Evolutionary conservation across 2,888 invertebrate genomes (phyloP).

Genomic region (Stratiomys singularior): DNA sequence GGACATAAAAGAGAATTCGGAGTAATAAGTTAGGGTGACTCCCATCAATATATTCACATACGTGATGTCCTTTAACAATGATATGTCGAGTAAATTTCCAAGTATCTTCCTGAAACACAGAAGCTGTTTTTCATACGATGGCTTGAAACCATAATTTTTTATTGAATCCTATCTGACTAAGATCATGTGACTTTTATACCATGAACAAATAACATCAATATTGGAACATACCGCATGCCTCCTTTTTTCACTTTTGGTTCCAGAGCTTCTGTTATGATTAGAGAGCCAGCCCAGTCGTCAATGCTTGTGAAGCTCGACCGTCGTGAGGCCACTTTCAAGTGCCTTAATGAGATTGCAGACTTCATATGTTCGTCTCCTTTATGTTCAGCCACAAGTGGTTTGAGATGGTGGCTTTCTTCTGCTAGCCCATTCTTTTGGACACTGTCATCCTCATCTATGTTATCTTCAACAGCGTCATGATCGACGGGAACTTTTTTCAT

Average conservation of each 20-base stretch:
- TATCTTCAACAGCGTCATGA: conserved; percentile 56
- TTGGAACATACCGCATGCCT: not conserved
- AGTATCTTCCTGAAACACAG: conserved; percentile 66
- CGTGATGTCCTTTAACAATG: conserved; percentile 71
- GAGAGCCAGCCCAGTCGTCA: not conserved
- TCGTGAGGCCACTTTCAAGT: not conserved
- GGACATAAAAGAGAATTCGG: conserved; percentile 77
- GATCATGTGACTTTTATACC: too few relatives aligned
- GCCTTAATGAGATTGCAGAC: not conserved
- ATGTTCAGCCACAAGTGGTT: conserved; percentile 42
- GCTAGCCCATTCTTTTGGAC: not conserved
- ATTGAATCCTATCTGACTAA: too few relatives aligned
- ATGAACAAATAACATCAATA: too few relatives aligned
- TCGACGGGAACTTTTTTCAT: conserved; percentile 67
- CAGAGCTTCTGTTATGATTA: not conserved
- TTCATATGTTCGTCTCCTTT: not conserved
- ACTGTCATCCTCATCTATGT: not conserved
- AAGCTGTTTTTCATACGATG: too few relatives aligned
- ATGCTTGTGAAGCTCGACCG: not conserved
- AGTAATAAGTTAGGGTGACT: conserved; percentile 73
- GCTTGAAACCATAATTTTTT: too few relatives aligned
- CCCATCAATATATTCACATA: conserved; percentile 78
- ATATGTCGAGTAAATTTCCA: conserved; percentile 71
- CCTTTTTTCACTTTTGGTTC: not conserved
- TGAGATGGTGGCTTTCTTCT: conserved; percentile 21